phyloP scores from a whole-genome alignment of 2,888 invertebrate species.

The Strigamia maritima region DNA sequence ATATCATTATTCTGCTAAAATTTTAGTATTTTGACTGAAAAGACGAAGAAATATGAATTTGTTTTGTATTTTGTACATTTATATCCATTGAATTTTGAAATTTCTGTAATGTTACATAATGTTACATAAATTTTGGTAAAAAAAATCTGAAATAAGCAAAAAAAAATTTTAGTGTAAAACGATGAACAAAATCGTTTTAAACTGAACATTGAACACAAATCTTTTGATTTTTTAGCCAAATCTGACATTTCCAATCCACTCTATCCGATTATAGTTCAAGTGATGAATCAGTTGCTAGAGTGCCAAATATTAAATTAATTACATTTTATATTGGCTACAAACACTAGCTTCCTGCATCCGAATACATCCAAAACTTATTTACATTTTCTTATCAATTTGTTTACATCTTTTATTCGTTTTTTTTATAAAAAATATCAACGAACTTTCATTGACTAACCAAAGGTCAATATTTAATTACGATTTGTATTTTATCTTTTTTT shows the following conservation, averaged over 20 bases:
- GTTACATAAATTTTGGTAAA: too few relatives aligned
- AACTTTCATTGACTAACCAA: neutral
- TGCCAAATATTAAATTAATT: neutral
- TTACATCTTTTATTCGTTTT: neutral
- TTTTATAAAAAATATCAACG: neutral
- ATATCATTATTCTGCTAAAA: too few relatives aligned
- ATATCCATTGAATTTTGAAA: too few relatives aligned
- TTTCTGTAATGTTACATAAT: too few relatives aligned
- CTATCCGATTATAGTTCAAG: neutral
- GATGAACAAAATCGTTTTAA: too few relatives aligned
- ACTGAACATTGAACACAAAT: too few relatives aligned
- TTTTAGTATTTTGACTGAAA: too few relatives aligned
- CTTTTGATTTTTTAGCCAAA: neutral
- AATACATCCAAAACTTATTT: neutral
- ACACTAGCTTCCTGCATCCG: neutral
- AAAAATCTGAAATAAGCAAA: too few relatives aligned
- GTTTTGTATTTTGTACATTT: too few relatives aligned
- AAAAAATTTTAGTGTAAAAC: too few relatives aligned
- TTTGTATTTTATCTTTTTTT: neutral
- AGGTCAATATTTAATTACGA: neutral
- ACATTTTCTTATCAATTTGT: neutral
- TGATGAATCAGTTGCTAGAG: neutral
- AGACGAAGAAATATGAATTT: too few relatives aligned
- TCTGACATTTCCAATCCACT: neutral
- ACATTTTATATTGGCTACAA: neutral